Evolutionary conservation across 1,140 invertebrate genomes (phyloP), one percentile per base, ranked within the genome.

Genomic region (Colletes gigas): DNA sequence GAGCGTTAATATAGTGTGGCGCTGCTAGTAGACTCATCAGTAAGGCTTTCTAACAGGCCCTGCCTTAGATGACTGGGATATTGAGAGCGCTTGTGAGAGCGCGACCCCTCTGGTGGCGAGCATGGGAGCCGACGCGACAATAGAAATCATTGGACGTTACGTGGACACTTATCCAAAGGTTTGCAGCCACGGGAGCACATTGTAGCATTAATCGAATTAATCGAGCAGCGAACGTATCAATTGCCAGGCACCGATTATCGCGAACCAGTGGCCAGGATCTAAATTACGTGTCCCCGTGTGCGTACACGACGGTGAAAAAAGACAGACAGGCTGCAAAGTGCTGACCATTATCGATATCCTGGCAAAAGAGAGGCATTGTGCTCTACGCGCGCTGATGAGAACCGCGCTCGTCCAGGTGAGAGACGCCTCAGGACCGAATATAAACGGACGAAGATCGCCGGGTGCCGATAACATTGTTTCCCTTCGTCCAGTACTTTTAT

Each of bases 391-490:
- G 55, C 19, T 85, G 75, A 83, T 83, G 83, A 83, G 82, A 82
- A 83, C 60, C 54, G 57, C 71, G 68, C 59, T 68, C 30, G 30
- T 30, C 60, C 59, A 84, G 81, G 78, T 86, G 89, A 89, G 89
- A 86, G 84, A 85, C 71, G 72, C 65, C 82, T 78, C 59, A 60
- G 39, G 69, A 69, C 71, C 59, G 39, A 63, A 78, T 71, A 44
- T 52, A 65, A 54, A 21, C 50, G 77, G 60, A 30, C 17, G 30
- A 72, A 81, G 86, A 89, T 89, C 63, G 81, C 74, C 79, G 65
- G 55, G 62, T 52, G 2, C 59, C 76, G 90, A 91, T 90, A 91
- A 87, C 88, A 91, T 90, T 91, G 90, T 91, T 90, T 89, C 76
- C 78, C 78, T 65, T 87, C 78, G 86, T 86, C 78, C 82, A 82